Conservation (phyloP, 2,888 invertebrate genomes). For the Cheilosia grossa region DNA sequence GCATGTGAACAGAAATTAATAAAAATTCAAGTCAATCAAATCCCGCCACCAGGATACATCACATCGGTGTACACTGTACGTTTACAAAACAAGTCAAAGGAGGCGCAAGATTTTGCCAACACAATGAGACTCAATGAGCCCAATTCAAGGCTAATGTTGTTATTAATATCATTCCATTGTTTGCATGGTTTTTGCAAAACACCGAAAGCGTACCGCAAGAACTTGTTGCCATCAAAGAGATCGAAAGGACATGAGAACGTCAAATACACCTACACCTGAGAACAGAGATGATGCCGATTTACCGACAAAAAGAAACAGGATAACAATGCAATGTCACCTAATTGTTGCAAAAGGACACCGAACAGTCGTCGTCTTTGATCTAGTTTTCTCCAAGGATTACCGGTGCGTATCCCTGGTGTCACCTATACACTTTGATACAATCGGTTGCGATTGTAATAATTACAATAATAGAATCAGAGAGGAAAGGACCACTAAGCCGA, state of each 20-base stretch:
- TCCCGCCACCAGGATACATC: conserved; percentile 33
- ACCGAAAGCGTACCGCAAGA: conserved; percentile 50
- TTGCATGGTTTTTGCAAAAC: conserved; percentile 49
- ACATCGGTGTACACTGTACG: neutral
- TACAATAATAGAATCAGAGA: conserved; percentile 26
- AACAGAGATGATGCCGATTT: conserved; percentile 7
- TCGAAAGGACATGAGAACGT: conserved; percentile 17
- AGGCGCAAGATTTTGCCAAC: conserved; percentile 58
- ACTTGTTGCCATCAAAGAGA: conserved; percentile 30
- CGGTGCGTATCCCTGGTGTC: conserved; percentile 15
- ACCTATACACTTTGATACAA: conserved; percentile 2
- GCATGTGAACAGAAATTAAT: conserved; percentile 26
- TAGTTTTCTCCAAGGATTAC: conserved; percentile 52
- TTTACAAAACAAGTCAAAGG: conserved; percentile 36
- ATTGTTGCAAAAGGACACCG: conserved; percentile 52
- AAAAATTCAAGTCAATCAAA: conserved; percentile 24
- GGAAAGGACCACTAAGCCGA: conserved; percentile 62
- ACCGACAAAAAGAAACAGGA: conserved; percentile 30
- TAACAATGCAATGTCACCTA: conserved; percentile 65
- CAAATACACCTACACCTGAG: neutral
- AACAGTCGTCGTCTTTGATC: conserved; percentile 50
- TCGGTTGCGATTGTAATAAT: conserved; percentile 44
- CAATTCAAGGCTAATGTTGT: conserved; percentile 66
- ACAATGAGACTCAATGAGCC: conserved; percentile 61
- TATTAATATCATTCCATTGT: conserved; percentile 61